These are phyloP conservation scores for Syngnathus scovelli DNA, from an alignment of 2,113 vertebrate species.

Conservation along the genomic window DNA sequence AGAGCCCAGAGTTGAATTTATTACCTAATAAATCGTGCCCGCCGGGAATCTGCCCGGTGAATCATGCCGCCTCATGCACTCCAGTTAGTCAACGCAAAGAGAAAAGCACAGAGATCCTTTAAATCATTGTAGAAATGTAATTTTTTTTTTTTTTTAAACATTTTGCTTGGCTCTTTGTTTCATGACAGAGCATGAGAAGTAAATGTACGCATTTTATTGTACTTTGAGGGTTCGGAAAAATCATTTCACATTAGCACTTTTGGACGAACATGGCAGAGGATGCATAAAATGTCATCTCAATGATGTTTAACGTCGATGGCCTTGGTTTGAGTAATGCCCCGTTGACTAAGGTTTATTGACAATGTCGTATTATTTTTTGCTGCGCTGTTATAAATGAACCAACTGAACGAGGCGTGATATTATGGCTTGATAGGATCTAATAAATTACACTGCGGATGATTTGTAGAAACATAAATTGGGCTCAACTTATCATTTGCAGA, in stretches of 20 bases:
- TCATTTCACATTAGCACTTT: neutral
- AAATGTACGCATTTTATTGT: neutral
- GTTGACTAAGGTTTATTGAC: neutral
- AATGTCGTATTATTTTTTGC: neutral
- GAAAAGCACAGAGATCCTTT: neutral
- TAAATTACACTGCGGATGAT: neutral
- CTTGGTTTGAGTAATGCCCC: neutral
- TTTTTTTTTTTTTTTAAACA: too few relatives aligned
- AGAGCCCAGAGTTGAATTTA: conserved; percentile 2
- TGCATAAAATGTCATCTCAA: neutral
- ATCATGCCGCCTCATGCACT: neutral
- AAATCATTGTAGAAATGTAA: neutral
- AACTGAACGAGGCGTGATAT: neutral
- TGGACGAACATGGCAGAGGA: neutral
- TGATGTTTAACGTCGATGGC: neutral
- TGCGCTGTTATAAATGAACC: neutral
- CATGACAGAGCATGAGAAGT: neutral
- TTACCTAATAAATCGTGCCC: conserved; percentile 1
- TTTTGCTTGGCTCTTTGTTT: neutral
- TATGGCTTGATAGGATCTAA: neutral
- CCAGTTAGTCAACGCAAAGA: neutral
- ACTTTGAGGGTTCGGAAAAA: neutral
- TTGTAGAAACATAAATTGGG: neutral
- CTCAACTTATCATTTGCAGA: neutral
- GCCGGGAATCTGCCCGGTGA: conserved; percentile 2